Conservation (phyloP, 53 echinoderm and acorn worm genomes). For the Echinarachnius parma region DNA sequence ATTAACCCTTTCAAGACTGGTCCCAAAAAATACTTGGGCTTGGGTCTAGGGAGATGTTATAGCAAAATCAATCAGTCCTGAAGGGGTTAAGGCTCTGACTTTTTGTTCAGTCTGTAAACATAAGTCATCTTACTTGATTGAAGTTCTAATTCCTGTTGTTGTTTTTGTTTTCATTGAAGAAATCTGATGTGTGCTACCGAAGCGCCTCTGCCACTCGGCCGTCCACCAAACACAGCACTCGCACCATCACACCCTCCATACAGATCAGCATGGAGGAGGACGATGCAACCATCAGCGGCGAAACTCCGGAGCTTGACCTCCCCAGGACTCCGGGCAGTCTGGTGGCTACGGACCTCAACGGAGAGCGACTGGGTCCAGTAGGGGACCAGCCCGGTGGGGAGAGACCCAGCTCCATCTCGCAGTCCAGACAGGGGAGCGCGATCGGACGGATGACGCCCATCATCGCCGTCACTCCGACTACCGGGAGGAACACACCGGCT, state of each 20-base stretch:
- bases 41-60: no score
- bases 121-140: neutral
- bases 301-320: conserved; percentile 57
- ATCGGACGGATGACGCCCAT: neutral
- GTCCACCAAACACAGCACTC: conserved; percentile 73
- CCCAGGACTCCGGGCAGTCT: conserved; percentile 61
- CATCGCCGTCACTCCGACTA: neutral
- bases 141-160: neutral
- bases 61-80: no score
- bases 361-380: conserved; percentile 20
- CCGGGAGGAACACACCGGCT: conserved; percentile 35
- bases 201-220: conserved; percentile 51
- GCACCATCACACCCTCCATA: conserved; percentile 67
- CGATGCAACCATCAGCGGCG: conserved; percentile 27
- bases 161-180: conserved; percentile 26
- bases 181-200: conserved; percentile 21
- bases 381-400: neutral
- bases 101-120: no score
- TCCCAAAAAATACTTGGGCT: no score
- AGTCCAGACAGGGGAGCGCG: conserved; percentile 4
- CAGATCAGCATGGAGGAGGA: conserved; percentile 76
- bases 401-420: conserved; percentile 6
- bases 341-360: conserved; percentile 31
- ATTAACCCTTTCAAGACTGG: no score
- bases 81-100: no score